Evolutionary conservation across 2,797 vertebrate species (phyloP).

Genomic region (Petrocephalus sullivani): DNA sequence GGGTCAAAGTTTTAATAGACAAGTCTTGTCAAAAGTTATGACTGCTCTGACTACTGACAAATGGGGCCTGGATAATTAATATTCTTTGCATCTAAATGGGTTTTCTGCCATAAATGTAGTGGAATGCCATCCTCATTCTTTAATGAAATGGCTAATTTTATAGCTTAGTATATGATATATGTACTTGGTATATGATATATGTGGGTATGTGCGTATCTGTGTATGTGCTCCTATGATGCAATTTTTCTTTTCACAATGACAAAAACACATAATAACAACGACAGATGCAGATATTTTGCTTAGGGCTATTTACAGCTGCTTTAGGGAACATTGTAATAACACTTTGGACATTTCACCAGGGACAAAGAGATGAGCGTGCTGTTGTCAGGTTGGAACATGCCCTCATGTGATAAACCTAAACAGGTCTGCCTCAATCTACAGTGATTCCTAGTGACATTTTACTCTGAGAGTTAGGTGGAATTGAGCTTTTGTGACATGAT

Average conservation of each 20-base stretch:
- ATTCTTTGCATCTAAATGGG: background rate
- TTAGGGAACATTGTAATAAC: background rate
- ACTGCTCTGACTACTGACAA: background rate
- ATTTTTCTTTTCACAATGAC: background rate
- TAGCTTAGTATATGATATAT: too few species aligned
- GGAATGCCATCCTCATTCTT: background rate
- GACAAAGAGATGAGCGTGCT: background rate
- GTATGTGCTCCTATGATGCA: background rate
- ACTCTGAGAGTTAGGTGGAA: background rate
- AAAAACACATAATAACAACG: background rate
- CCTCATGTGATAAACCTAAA: background rate
- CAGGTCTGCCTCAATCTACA: background rate
- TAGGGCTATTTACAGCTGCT: background rate
- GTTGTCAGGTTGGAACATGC: background rate
- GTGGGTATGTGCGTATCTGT: background rate
- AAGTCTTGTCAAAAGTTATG: background rate
- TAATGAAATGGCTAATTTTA: background rate
- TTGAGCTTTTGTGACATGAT: background rate
- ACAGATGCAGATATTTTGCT: constrained; percentile 10
- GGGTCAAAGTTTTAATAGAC: constrained; percentile 2
- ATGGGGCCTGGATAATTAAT: background rate
- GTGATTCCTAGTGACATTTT: background rate
- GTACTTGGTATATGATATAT: background rate
- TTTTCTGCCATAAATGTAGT: background rate
- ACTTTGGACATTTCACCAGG: background rate